These are phyloP conservation scores for Kryptolebias ocellatus DNA, from an alignment of 2,797 vertebrate genomes.

Conservation along the genomic window DNA sequence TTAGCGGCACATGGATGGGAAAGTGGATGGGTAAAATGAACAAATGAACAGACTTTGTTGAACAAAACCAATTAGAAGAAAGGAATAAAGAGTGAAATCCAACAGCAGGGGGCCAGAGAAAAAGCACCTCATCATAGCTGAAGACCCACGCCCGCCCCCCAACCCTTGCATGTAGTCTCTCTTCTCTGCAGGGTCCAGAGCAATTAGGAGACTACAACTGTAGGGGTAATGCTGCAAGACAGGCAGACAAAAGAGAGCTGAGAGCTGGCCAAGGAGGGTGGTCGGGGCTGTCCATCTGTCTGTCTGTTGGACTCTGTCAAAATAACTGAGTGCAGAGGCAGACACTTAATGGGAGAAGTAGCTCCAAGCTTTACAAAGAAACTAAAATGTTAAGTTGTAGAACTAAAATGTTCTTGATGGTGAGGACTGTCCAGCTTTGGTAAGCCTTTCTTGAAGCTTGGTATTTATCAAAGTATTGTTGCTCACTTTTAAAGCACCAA, in stretches of 20 bases:
- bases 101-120: constrained; percentile 7
- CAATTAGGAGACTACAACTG: constrained; percentile 80
- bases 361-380: constrained; percentile 36
- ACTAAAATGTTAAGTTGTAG: constrained; percentile 25
- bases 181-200: constrained; percentile 71
- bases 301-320: constrained; percentile 70
- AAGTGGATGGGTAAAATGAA: constrained; percentile 20
- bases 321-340: constrained; percentile 51
- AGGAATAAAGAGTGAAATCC: constrained; percentile 31
- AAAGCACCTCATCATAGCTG: constrained; percentile 45
- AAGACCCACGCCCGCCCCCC: constrained; percentile 46
- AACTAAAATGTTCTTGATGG: constrained; percentile 7
- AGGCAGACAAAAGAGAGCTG: constrained; percentile 78
- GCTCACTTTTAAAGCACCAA: no score
- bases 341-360: constrained; percentile 26
- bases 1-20: constrained; percentile 20
- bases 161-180: constrained; percentile 53
- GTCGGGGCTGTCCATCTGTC: constrained; percentile 65
- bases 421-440: background rate
- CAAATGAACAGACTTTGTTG: constrained; percentile 72
- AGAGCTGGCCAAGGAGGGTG: constrained; percentile 54
- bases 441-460: background rate
- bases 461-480: background rate
- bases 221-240: constrained; percentile 78
- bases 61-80: constrained; percentile 50